Evolutionary conservation across 35 echinoderm and acorn worm species (phyloP), one percentile per base, ranked within the genome.

Genomic region (Apostichopus californicus): DNA sequence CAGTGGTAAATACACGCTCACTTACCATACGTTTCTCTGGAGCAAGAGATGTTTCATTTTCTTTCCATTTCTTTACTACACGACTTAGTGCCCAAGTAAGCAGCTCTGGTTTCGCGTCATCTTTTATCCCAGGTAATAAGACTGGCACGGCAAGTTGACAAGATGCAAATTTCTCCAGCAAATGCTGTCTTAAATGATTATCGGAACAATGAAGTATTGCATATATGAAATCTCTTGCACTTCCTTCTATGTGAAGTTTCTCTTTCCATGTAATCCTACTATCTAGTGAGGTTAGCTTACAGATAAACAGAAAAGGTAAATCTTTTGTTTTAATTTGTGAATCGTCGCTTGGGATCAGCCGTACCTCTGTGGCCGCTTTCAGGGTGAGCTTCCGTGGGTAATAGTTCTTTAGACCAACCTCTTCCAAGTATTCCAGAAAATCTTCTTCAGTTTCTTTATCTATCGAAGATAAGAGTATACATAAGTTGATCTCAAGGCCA

Each of bases 21-120:
- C n/a, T 88, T 1, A 61, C 61, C 12, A 88, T 54, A 5, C 58
- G 12, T 71, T 71, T 55, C 15, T 71, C 63, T 8, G 28, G 54
- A 9, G 21, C 58, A 54, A 18, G 25, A 25, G 28, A 34, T 34
- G 28, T 34, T 34, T 34, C 28, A 34, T 34, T 34, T 34, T 34
- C 28, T 34, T 34, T 34, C 28, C 28, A 34, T 34, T 34, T 87
- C 63, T 87, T 87, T 9, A 87, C 85, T 20, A 87, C 57, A 46
- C 57, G 54, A 5, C 21, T n/a, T 12, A 87, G 57, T 18, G 85
- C 85, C 85, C 85, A 87, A 10, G 61, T 12, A n/a, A 66, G 85
- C 9, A 34, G 28, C 28, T 34, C 28, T 34, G 28, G 28, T 34
- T 34, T 34, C 28, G 28, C 28, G 2, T 34, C 28, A 34, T 34